phyloP scores from a whole-genome alignment of 1,140 invertebrate species.

The Bombus sibiricus region DNA sequence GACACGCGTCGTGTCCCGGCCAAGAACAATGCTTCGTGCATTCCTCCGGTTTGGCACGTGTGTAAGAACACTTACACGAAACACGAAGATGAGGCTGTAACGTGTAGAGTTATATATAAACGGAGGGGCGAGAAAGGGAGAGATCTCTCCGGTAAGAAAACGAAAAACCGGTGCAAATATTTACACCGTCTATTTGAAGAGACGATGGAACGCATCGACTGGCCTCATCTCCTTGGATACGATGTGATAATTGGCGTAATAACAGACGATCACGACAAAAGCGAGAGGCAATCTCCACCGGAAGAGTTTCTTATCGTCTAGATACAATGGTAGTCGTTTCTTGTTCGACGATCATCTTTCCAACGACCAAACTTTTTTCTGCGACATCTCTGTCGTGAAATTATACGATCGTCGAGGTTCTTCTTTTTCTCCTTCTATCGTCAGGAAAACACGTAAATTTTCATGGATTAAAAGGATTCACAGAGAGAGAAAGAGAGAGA shows the following conservation, averaged over 20 bases:
- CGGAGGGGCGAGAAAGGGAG: background rate
- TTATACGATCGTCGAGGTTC: background rate
- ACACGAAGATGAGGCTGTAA: conserved; percentile 19
- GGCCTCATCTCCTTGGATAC: background rate
- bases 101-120: conserved; percentile 39
- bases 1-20: conserved; percentile 19
- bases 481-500: no score
- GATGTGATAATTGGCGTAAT: conserved; percentile 33
- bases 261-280: background rate
- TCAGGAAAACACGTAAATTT: background rate
- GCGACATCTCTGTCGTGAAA: background rate
- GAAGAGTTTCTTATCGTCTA: background rate
- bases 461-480: background rate
- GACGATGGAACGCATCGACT: conserved; percentile 8
- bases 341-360: background rate
- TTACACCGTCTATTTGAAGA: conserved; percentile 61
- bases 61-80: background rate
- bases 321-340: background rate
- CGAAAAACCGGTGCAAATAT: conserved; percentile 64
- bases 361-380: background rate
- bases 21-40: conserved; percentile 46
- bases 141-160: conserved; percentile 20
- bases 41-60: conserved; percentile 51
- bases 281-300: no score
- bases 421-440: background rate